Conservation (phyloP, 2,888 invertebrate genomes). For the Drosophila quinaria region DNA sequence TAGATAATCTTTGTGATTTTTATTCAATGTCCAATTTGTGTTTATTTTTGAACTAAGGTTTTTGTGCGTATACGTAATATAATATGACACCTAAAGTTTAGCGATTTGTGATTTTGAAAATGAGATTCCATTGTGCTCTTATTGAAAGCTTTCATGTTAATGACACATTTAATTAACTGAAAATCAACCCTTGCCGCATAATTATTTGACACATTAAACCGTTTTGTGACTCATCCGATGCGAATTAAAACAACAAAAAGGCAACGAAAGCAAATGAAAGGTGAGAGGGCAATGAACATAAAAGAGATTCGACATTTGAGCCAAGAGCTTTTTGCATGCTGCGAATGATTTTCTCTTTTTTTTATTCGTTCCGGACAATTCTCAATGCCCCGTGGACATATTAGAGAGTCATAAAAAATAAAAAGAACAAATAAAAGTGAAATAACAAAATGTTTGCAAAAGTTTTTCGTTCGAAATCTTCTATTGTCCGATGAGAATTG, state of each 20-base stretch:
- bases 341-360: constrained; percentile 17
- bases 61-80: constrained; percentile 21
- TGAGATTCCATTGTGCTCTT: not conserved
- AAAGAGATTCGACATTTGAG: constrained; percentile 48
- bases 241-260: constrained; percentile 54
- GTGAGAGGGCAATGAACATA: constrained; percentile 33
- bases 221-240: constrained; percentile 71
- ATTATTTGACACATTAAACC: constrained; percentile 74
- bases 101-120: constrained; percentile 3
- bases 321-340: constrained; percentile 28
- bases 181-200: constrained; percentile 62
- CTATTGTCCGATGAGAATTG: constrained; percentile 28
- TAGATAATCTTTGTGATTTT: constrained; percentile 1
- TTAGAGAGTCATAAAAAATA: constrained; percentile 49
- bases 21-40: not conserved
- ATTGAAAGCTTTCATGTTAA: constrained; percentile 40
- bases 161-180: constrained; percentile 71
- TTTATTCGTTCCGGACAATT: constrained; percentile 13
- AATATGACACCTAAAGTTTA: constrained; percentile 1
- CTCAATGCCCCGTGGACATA: constrained; percentile 65
- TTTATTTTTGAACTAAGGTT: not conserved
- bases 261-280: constrained; percentile 16
- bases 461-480: constrained; percentile 30
- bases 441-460: constrained; percentile 57
- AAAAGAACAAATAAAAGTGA: constrained; percentile 52